Evolutionary conservation across 1,140 invertebrate genomes (phyloP), one percentile per base, ranked within the genome.

Genomic region (Polypedilum vanderplanki): DNA sequence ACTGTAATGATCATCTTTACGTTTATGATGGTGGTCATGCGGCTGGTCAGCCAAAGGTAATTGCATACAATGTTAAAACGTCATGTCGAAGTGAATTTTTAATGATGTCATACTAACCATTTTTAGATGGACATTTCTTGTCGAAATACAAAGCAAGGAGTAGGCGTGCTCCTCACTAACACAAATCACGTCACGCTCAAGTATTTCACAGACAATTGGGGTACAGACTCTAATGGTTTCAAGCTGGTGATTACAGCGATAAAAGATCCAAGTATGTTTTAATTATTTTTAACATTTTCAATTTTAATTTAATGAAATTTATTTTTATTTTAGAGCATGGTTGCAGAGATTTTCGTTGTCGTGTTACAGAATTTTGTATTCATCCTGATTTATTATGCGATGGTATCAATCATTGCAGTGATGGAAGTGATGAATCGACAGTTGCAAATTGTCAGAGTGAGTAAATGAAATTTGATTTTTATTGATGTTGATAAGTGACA

Each of bases 111-210:
- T 46, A 40, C 57, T 40, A 24, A n/a, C 22, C 73, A 20, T 41
- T 46, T 10, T 5, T 87, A 96, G 94, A 92, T 90, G 79, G 93
- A 96, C 84, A 86, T 96, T 76, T 93, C 93, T 64, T 97, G 95
- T 84, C 89, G 92, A 75, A 93, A 95, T 84, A 96, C 94, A 74
- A 90, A 91, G 81, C 88, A 93, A 83, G 90, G 90, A 77, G 91
- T 96, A 74, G 92, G 92, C 75, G 89, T 91, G 75, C 91, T 97
- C 82, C 93, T 93, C 84, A 96, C 93, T 41, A 88, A 92, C 78
- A 94, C 92, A 80, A 96, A 96, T 86, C 95, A 93, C 84, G 92
- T 97, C 70, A 97, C 95, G 22, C 87, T 97, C 77, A 95, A 94
- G 84, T 97, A 96, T 86, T 91, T 94, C 79, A 96, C 94, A 57